Evolutionary conservation across 2,113 vertebrate genomes (phyloP), one percentile per base, ranked within the genome.

Genomic region (Heliornis fulica): DNA sequence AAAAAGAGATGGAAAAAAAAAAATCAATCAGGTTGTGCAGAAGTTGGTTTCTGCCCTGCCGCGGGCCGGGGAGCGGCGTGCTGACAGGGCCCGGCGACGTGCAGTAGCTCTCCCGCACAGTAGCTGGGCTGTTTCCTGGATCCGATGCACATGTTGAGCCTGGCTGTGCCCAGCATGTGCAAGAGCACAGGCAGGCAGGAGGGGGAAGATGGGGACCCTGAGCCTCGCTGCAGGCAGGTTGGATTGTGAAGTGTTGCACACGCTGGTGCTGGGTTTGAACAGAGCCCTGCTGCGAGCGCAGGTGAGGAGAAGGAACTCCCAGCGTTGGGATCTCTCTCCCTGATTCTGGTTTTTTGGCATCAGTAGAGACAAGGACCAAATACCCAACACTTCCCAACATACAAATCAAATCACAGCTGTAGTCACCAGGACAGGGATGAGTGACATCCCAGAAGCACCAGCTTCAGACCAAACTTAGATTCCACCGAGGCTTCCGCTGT

Each of bases 61-160:
- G 38, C 46, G 2, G 74, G 64, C 54, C 59, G 19, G 19, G 89
- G 71, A 57, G 88, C 87, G 21, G 94, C 17, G 54, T 18, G 93
- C 91, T 84, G 93, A 93, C 92, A 95, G 95, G 69, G 15, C 38
- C 89, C 3, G 40, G 7, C 4, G 71, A 41, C 8, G 46, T 23
- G 93, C 89, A 45, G 96, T 40, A 94, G 96, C 93, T 86, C 79
- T 31, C 45, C 31, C 25, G 11, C 93, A 61, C 69, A 4, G 96
- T 68, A 97, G 95, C 92, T 19, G 20, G 0, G 45, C 13, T 9
- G 13, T 69, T 91, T 38, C 93, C 89, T 91, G 95, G 77, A 84
- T 96, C 25, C 10, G 74, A 31, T 56, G 95, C 95, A 96, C 94
- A 87, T 95, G 92, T 91, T 51, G 81, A 28, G 93, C 78, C 75